Conservation (phyloP, 2,797 vertebrate genomes). For the Bufotes viridis region DNA sequence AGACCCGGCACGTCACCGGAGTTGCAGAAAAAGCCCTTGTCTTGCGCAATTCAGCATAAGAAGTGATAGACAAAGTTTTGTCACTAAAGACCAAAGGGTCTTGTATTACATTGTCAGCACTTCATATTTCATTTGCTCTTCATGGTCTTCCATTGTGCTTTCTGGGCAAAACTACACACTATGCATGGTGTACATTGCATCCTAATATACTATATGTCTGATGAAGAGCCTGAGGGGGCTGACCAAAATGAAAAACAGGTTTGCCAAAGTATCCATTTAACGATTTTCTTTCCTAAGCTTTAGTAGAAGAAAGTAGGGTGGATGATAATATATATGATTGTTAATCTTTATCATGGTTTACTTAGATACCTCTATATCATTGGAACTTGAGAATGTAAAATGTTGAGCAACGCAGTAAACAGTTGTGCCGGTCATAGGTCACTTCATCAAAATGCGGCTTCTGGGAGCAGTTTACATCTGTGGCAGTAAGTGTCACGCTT, state of each 20-base stretch:
- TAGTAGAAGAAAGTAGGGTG: background rate
- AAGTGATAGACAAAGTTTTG: background rate
- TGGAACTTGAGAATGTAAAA: slow-evolving; percentile 6
- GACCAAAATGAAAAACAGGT: background rate
- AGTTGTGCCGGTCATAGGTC: slow-evolving; percentile 2
- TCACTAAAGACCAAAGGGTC: background rate
- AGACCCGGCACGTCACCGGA: no score
- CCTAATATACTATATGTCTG: background rate
- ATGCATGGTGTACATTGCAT: no score
- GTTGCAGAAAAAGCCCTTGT: no score
- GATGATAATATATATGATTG: background rate
- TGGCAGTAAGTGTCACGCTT: background rate
- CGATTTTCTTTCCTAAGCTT: background rate
- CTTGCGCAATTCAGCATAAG: no score
- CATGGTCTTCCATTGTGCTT: background rate
- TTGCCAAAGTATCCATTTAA: background rate
- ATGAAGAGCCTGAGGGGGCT: background rate
- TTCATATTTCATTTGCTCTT: background rate
- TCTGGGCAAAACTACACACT: background rate
- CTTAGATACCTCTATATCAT: background rate
- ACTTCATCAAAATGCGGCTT: background rate
- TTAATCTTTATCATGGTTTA: background rate
- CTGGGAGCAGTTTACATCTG: background rate
- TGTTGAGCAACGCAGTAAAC: slow-evolving; percentile 7
- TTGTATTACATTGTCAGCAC: background rate